Percentiles rank a stretch among this genome's conserved stretches.
These are phyloP conservation scores for Ranitomeya imitator DNA, from an alignment of 2,113 vertebrate genomes.

Conservation along the genomic window DNA sequence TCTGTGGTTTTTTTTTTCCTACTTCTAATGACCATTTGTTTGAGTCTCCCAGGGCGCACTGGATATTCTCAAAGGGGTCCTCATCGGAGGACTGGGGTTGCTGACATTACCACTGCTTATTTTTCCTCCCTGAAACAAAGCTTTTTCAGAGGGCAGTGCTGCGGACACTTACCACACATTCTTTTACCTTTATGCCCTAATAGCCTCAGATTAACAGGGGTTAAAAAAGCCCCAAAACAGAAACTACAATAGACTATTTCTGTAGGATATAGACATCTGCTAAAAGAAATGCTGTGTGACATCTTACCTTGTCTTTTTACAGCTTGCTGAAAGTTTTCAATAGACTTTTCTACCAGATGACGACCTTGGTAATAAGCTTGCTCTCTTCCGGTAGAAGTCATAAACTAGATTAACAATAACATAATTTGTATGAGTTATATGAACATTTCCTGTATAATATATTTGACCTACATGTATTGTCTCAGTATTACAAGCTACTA, in stretches of 20 bases:
- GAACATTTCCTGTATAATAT: neutral
- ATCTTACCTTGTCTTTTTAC: conserved; percentile 81
- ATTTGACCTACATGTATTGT: neutral
- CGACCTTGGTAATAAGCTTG: conserved; percentile 92
- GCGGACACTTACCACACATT: too few species aligned
- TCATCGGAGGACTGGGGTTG: too few species aligned
- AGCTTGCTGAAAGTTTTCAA: conserved; percentile 77
- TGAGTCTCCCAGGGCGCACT: too few species aligned
- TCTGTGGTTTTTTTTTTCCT: too few species aligned
- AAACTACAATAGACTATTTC: neutral
- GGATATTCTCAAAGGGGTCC: too few species aligned
- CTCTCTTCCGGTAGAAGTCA: conserved; percentile 72
- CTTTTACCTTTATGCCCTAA: too few species aligned
- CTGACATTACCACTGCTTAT: too few species aligned
- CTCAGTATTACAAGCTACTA: too few species aligned
- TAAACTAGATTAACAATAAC: conserved; percentile 24
- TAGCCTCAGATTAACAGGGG: too few species aligned
- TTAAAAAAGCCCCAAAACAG: neutral
- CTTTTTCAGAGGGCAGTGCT: too few species aligned
- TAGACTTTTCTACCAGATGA: conserved; percentile 76
- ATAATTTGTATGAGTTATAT: conserved; percentile 1
- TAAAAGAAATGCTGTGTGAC: neutral
- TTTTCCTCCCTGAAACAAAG: too few species aligned
- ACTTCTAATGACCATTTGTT: too few species aligned
- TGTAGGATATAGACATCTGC: neutral